Conservation (phyloP, 1,140 invertebrate species). For the Aplysia californica region DNA sequence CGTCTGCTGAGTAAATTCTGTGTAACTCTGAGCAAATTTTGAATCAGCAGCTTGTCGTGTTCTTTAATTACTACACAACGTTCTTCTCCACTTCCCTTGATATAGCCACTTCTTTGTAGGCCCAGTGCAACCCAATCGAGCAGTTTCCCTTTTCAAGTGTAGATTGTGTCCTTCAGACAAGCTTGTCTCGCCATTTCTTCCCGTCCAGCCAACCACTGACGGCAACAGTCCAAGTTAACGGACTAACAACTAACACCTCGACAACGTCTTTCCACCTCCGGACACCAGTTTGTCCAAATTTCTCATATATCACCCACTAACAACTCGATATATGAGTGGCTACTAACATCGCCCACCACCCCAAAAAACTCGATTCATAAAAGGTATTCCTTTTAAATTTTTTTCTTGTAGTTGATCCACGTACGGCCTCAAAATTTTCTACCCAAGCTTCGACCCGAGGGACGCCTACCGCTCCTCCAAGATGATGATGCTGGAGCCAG, state of each 20-base stretch:
- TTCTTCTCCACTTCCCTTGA: too few relatives aligned
- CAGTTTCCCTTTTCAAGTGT: neutral
- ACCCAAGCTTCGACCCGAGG: constrained; percentile 31
- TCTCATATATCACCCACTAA: neutral
- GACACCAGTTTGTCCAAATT: neutral
- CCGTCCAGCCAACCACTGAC: neutral
- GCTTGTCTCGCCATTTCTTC: neutral
- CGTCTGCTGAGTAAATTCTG: too few relatives aligned
- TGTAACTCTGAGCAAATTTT: too few relatives aligned
- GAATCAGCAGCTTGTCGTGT: too few relatives aligned
- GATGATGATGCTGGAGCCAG: constrained; percentile 30
- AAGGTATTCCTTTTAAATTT: constrained; percentile 13
- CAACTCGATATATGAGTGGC: neutral
- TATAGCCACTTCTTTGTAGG: neutral
- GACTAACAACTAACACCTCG: neutral
- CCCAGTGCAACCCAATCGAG: neutral
- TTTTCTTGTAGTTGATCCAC: constrained; percentile 9
- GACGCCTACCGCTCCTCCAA: constrained; percentile 18
- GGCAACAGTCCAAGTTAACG: neutral
- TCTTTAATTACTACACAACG: too few relatives aligned
- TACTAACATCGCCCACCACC: neutral
- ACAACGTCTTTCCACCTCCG: neutral
- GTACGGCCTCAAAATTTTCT: constrained; percentile 34
- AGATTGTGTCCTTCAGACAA: neutral
- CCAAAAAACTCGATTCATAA: neutral